Evolutionary conservation across 2,113 vertebrate species (phyloP).

Genomic region (Cryptomyrus ogoouensis): DNA sequence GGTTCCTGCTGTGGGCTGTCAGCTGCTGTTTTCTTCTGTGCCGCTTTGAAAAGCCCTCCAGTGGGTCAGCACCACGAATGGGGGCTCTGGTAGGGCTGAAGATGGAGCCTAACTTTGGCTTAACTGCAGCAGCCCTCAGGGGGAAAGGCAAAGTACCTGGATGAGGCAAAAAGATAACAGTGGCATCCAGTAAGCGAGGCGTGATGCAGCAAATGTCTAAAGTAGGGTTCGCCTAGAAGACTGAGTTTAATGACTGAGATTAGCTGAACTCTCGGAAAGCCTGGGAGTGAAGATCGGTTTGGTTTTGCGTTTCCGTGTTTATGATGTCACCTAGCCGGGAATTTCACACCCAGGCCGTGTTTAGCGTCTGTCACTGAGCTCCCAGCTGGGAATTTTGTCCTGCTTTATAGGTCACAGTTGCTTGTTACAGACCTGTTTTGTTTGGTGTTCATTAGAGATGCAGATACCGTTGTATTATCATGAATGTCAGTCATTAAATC

Average conservation of each 20-base stretch:
- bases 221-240: neutral
- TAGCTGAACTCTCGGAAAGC: neutral
- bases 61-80: neutral
- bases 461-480: neutral
- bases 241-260: neutral
- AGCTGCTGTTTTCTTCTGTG: conserved; percentile 33
- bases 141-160: conserved; percentile 33
- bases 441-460: neutral
- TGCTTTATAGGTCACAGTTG: neutral
- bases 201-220: neutral
- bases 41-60: neutral
- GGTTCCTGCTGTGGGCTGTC: conserved; percentile 49
- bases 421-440: neutral
- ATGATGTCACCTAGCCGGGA: neutral
- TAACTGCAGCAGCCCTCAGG: neutral
- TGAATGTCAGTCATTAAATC: neutral
- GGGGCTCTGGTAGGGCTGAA: neutral
- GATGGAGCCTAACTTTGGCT: neutral
- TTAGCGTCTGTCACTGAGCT: neutral
- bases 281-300: neutral
- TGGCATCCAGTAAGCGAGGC: neutral
- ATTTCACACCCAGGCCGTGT: neutral
- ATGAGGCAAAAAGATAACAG: conserved; percentile 27
- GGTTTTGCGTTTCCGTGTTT: neutral
- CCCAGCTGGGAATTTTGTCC: neutral